phyloP scores from a whole-genome alignment of 1,140 invertebrate genomes.

The Megathymus violae region DNA sequence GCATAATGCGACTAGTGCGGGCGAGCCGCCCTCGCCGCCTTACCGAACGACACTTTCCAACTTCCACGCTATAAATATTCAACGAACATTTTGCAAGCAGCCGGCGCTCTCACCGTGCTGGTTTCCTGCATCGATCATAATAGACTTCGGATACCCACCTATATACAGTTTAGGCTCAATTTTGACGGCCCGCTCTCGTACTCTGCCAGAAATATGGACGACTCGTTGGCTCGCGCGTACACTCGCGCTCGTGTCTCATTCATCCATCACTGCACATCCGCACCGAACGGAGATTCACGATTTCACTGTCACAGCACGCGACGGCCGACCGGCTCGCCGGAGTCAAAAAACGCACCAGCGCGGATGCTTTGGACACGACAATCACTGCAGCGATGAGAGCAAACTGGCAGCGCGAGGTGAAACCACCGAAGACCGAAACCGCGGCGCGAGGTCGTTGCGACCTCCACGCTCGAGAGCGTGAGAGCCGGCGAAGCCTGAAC shows the following conservation, averaged over 20 bases:
- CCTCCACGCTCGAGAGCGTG: too few species aligned
- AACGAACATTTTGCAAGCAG: constrained; percentile 60
- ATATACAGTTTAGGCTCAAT: constrained; percentile 83
- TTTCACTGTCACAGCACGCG: constrained; percentile 79
- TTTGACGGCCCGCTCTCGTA: constrained; percentile 76
- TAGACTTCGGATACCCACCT: constrained; percentile 64
- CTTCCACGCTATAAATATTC: constrained; percentile 78
- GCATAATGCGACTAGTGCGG: constrained; percentile 40
- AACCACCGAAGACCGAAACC: too few species aligned
- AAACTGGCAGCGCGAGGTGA: too few species aligned
- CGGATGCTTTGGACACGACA: constrained; percentile 45
- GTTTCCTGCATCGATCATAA: constrained; percentile 31
- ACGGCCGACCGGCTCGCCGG: constrained; percentile 55
- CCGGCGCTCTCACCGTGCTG: constrained; percentile 52
- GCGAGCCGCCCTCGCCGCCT: constrained; percentile 44
- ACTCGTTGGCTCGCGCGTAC: constrained; percentile 53
- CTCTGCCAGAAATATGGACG: constrained; percentile 64
- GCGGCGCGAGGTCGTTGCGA: too few species aligned
- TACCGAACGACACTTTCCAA: constrained; percentile 70
- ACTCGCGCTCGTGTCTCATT: constrained; percentile 72
- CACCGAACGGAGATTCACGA: constrained; percentile 75
- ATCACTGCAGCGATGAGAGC: too few species aligned
- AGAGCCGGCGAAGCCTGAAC: too few species aligned
- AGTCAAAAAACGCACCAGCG: constrained; percentile 62
- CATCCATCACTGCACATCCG: constrained; percentile 83